Evolutionary conservation across 2,113 vertebrate species (phyloP).

Genomic region (Cricetomys ansorgei): DNA sequence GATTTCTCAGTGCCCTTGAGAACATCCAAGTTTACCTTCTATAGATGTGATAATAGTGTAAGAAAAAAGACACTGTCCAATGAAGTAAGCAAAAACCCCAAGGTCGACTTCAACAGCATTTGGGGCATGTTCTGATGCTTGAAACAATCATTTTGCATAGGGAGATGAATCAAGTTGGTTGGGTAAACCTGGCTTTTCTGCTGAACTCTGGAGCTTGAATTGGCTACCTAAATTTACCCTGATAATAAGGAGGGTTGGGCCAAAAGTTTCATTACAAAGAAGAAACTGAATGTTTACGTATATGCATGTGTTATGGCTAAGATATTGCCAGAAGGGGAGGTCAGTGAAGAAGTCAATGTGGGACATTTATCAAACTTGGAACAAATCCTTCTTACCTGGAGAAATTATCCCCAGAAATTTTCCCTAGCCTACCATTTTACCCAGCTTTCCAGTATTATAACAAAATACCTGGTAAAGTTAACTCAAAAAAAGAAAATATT

Average conservation of each 20-base stretch:
- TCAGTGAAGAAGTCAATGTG: accelerated
- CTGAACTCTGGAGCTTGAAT: neutral
- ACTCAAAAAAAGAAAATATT: neutral
- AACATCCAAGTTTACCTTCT: neutral
- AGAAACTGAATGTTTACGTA: neutral
- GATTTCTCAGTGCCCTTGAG: neutral
- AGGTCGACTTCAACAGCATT: neutral
- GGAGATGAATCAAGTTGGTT: neutral
- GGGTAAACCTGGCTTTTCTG: neutral
- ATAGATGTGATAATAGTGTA: neutral
- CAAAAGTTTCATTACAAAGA: neutral
- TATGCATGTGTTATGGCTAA: neutral
- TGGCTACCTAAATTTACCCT: neutral
- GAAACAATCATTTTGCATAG: neutral
- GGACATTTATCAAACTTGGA: neutral
- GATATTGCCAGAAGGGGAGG: neutral
- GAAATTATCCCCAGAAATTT: neutral
- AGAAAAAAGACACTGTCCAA: neutral
- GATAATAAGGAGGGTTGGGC: neutral
- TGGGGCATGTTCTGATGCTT: neutral
- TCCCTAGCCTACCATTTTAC: neutral
- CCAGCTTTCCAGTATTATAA: neutral
- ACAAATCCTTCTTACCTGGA: neutral
- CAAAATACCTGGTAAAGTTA: neutral
- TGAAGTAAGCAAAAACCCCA: neutral